Conservation (phyloP, 2,888 invertebrate genomes). For the Aphelenchoides bicaudatus region DNA sequence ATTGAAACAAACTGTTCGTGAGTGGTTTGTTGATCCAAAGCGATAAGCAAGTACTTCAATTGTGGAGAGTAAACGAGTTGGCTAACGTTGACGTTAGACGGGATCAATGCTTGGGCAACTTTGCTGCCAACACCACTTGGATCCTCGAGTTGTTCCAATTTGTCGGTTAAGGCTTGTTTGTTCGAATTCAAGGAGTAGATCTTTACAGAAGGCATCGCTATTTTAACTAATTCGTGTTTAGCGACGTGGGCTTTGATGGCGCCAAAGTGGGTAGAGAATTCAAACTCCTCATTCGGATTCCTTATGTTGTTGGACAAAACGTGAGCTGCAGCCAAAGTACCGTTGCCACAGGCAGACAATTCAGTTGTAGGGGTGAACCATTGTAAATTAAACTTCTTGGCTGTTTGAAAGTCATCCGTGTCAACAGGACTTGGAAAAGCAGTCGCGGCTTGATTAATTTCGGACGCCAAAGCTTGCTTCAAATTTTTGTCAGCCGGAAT, state of each 20-base stretch:
- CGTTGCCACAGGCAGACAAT: neutral
- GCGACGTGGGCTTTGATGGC: neutral
- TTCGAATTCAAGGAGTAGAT: neutral
- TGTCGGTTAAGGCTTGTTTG: slow-evolving; percentile 8
- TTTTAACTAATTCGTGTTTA: slow-evolving; percentile 1
- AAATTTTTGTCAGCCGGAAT: neutral
- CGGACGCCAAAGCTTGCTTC: neutral
- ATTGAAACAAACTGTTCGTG: slow-evolving; percentile 4
- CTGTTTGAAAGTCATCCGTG: slow-evolving; percentile 4
- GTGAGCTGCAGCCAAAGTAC: neutral
- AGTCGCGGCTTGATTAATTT: neutral
- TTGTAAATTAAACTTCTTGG: slow-evolving; percentile 2
- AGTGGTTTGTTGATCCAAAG: slow-evolving; percentile 6
- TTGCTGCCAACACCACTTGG: slow-evolving; percentile 7
- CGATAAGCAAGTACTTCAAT: neutral
- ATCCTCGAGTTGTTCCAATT: neutral
- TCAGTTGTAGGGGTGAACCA: neutral
- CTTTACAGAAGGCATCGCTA: neutral
- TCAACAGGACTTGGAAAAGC: slow-evolving; percentile 6
- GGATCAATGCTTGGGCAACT: slow-evolving; percentile 3
- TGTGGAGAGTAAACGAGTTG: slow-evolving; percentile 8
- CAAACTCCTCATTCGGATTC: slow-evolving; percentile 12
- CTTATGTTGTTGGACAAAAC: neutral
- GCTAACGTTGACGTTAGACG: neutral
- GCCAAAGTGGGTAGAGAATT: neutral